phyloP scores from a whole-genome alignment of 2,888 invertebrate species.

The Crematogaster levior region DNA sequence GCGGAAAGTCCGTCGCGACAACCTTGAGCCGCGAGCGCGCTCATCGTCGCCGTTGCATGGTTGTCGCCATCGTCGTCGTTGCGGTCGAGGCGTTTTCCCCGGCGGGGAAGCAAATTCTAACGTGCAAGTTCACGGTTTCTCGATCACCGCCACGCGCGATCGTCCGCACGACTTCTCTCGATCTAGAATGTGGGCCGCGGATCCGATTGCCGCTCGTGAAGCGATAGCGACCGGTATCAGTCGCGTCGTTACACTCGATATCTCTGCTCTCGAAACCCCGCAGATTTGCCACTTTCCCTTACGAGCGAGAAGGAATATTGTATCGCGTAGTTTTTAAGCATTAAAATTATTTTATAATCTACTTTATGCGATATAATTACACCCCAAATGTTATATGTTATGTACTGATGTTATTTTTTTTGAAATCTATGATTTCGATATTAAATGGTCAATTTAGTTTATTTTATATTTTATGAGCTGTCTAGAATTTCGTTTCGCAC shows the following conservation, averaged over 20 bases:
- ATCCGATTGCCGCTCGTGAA: neutral
- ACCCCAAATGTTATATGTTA: neutral
- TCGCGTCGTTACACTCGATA: constrained; percentile 12
- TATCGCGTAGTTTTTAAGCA: neutral
- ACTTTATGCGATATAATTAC: neutral
- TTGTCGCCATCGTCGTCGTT: constrained; percentile 22
- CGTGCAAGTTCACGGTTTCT: constrained; percentile 73
- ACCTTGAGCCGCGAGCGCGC: constrained; percentile 66
- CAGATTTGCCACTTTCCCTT: neutral
- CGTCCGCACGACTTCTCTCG: constrained; percentile 31
- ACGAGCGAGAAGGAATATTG: neutral
- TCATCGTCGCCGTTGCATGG: constrained; percentile 34
- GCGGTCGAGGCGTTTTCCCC: constrained; percentile 34
- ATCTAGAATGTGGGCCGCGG: neutral
- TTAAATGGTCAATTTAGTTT: neutral
- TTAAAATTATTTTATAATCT: neutral
- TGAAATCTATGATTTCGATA: neutral
- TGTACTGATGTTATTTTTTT: neutral
- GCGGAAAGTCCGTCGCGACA: constrained; percentile 67
- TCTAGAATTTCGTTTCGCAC: neutral
- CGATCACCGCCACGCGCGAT: constrained; percentile 38
- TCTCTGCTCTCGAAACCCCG: constrained; percentile 1
- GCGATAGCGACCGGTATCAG: constrained; percentile 5
- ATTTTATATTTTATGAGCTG: neutral
- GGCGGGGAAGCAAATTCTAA: constrained; percentile 68